phyloP scores from a whole-genome alignment of 2,113 vertebrate species.

The Lampris megalopsis region DNA sequence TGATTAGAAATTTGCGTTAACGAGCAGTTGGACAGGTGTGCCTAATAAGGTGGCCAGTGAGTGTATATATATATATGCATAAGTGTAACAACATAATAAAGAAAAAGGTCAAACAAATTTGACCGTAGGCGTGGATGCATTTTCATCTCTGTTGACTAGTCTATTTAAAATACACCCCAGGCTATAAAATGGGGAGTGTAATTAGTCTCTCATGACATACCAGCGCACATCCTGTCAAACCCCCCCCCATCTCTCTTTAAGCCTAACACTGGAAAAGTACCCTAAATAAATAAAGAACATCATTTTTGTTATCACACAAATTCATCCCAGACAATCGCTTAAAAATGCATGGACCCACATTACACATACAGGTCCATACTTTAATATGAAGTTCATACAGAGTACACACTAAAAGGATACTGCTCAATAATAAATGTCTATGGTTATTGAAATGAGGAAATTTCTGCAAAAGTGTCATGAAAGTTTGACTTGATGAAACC shows the following conservation, averaged over 20 bases:
- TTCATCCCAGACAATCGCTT: not conserved
- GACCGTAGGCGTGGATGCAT: slow-evolving; percentile 20
- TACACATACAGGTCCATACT: slow-evolving; percentile 10
- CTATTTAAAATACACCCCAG: slow-evolving; percentile 47
- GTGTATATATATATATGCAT: too few species aligned
- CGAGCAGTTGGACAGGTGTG: too few species aligned
- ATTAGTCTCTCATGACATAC: slow-evolving; percentile 40
- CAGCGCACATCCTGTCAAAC: not conserved
- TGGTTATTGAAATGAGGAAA: slow-evolving; percentile 42
- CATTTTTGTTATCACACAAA: too few species aligned
- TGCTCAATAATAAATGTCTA: slow-evolving; percentile 40
- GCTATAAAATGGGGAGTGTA: slow-evolving; percentile 42
- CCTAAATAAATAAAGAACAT: too few species aligned
- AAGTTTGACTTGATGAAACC: slow-evolving; percentile 30
- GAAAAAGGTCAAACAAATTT: slow-evolving; percentile 6
- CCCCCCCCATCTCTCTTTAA: too few species aligned
- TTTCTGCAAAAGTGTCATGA: slow-evolving; percentile 3
- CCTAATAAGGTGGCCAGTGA: too few species aligned
- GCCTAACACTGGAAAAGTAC: too few species aligned
- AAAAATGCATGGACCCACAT: not conserved
- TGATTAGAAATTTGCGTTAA: too few species aligned
- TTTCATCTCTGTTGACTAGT: slow-evolving; percentile 30
- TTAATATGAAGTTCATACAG: slow-evolving; percentile 35
- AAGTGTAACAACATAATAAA: too few species aligned
- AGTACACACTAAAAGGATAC: slow-evolving; percentile 36